These are phyloP conservation scores for Abramis brama DNA, from an alignment of 2,113 vertebrate species.

Conservation along the genomic window DNA sequence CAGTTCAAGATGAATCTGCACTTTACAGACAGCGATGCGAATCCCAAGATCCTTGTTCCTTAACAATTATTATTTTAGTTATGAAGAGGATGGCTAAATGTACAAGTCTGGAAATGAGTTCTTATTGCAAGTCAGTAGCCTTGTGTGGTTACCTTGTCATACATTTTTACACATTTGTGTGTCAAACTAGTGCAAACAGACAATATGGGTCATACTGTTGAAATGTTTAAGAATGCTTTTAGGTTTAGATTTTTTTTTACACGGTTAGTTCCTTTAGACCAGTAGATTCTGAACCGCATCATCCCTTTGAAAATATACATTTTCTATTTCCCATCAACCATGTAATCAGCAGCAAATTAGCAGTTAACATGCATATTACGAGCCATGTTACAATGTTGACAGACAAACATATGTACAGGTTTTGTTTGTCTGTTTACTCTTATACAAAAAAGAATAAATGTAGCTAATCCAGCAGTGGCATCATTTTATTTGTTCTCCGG, in stretches of 20 bases:
- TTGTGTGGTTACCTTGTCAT: background rate
- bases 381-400: background rate
- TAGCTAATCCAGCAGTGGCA: constrained; percentile 6
- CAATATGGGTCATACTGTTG: too few relatives aligned
- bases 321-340: background rate
- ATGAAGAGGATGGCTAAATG: background rate
- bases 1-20: background rate
- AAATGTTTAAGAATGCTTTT: too few relatives aligned
- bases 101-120: background rate
- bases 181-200: too few relatives aligned
- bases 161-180: background rate
- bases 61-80: background rate
- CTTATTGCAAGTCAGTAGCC: background rate
- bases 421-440: constrained; percentile 11
- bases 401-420: constrained; percentile 8
- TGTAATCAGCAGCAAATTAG: background rate
- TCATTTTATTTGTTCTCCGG: background rate
- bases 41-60: background rate
- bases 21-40: background rate
- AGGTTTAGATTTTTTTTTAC: background rate
- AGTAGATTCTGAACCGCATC: background rate
- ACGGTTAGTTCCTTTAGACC: background rate
- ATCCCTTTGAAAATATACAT: background rate
- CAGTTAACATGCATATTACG: background rate
- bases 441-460: background rate